phyloP scores from a whole-genome alignment of 2,888 invertebrate genomes.

The Diaperis boleti region DNA sequence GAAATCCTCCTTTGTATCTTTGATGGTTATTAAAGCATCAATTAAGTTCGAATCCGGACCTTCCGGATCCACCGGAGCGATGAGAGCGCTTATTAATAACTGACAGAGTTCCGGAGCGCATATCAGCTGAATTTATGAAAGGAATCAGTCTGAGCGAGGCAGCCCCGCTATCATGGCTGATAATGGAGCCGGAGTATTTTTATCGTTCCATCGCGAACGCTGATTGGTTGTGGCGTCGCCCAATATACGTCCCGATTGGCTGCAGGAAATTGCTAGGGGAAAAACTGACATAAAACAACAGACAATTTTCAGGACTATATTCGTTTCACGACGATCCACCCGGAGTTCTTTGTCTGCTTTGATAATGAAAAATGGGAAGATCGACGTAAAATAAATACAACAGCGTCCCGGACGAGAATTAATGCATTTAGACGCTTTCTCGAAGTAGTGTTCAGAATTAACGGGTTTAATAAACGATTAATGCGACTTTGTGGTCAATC shows the following conservation, averaged over 20 bases:
- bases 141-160: slow-evolving; percentile 62
- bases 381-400: slow-evolving; percentile 35
- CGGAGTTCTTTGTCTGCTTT: slow-evolving; percentile 40
- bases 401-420: slow-evolving; percentile 6
- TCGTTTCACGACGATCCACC: slow-evolving; percentile 25
- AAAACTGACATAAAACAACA: slow-evolving; percentile 63
- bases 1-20: slow-evolving; percentile 2
- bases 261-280: slow-evolving; percentile 70
- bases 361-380: slow-evolving; percentile 43
- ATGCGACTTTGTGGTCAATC: too few relatives aligned
- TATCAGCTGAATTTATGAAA: slow-evolving; percentile 64
- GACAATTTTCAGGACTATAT: slow-evolving; percentile 54
- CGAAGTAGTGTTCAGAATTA: slow-evolving; percentile 5
- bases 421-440: slow-evolving; percentile 7
- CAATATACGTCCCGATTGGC: slow-evolving; percentile 65
- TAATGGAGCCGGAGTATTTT: slow-evolving; percentile 67
- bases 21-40: slow-evolving; percentile 37
- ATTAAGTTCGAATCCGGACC: slow-evolving; percentile 23
- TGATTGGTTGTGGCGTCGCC: slow-evolving; percentile 62
- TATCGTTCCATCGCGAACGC: slow-evolving; percentile 67
- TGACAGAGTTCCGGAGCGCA: slow-evolving; percentile 52
- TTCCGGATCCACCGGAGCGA: slow-evolving; percentile 31
- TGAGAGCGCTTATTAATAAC: slow-evolving; percentile 60
- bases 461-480: slow-evolving; percentile 9
- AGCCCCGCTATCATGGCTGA: slow-evolving; percentile 67